Conservation (phyloP, 1,140 invertebrate species). For the Caenorhabditis inopinata region DNA sequence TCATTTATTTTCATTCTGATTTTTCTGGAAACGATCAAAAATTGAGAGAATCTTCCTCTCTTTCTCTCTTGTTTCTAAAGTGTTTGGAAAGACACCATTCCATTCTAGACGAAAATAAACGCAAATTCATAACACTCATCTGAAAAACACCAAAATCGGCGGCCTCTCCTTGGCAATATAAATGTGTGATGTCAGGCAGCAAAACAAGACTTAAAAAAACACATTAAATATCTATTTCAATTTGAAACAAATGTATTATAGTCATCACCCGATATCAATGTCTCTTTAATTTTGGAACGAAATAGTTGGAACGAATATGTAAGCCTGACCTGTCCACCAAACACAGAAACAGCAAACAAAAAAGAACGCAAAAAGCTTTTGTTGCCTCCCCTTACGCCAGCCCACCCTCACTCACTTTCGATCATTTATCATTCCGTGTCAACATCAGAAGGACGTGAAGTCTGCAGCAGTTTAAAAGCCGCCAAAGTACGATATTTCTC, state of each 20-base stretch:
- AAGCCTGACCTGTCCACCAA: neutral
- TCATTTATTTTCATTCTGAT: neutral
- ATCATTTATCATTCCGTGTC: conserved; percentile 29
- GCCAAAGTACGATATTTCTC: conserved; percentile 5
- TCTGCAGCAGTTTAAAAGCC: neutral
- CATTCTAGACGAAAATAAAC: too few relatives aligned
- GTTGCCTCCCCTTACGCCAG: neutral
- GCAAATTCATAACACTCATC: too few relatives aligned
- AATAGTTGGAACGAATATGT: neutral
- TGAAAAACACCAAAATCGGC: too few relatives aligned
- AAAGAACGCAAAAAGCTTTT: conserved; percentile 25
- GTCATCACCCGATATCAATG: too few relatives aligned
- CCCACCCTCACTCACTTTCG: conserved; percentile 2
- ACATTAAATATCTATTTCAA: neutral
- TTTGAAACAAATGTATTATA: too few relatives aligned
- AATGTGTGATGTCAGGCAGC: too few relatives aligned
- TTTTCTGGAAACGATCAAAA: too few relatives aligned
- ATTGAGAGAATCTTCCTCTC: neutral
- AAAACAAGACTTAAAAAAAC: too few relatives aligned
- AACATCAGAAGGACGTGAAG: neutral
- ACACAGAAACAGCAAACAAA: neutral
- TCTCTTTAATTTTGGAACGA: too few relatives aligned
- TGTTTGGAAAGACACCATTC: too few relatives aligned
- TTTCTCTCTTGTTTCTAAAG: neutral
- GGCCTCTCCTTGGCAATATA: too few relatives aligned